A percentile compares a stretch with the other conserved stretches of the same genome.
These are phyloP conservation scores for Montipora sp. DNA, from an alignment of 64 coral and sea anemone genomes.

Conservation along the genomic window DNA sequence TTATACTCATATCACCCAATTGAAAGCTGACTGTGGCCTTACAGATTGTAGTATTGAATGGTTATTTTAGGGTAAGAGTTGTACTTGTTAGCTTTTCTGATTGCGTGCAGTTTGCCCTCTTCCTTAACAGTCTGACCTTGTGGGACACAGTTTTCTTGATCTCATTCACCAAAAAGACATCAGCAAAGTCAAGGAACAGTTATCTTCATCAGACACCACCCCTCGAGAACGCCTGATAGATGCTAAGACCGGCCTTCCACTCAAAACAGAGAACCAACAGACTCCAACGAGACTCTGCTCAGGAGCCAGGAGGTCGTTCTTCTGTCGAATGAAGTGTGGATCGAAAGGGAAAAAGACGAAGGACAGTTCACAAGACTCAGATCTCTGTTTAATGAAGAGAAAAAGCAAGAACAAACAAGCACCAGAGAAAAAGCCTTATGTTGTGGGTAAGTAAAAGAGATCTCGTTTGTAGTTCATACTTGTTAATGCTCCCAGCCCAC, in stretches of 20 bases:
- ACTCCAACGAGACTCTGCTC: slow-evolving; percentile 65
- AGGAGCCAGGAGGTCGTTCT: slow-evolving; percentile 89
- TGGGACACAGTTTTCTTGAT: slow-evolving; percentile 87
- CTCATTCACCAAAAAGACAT: slow-evolving; percentile 88
- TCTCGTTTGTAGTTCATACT: background rate
- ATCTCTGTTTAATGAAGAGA: slow-evolving; percentile 44
- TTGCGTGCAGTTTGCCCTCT: background rate
- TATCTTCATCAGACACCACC: slow-evolving; percentile 60
- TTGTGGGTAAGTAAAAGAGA: slow-evolving; percentile 35
- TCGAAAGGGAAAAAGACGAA: slow-evolving; percentile 32
- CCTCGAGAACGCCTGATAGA: slow-evolving; percentile 56
- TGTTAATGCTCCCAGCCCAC: too few relatives aligned
- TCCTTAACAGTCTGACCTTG: slow-evolving; percentile 78
- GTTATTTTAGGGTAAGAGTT: too few relatives aligned
- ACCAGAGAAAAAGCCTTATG: slow-evolving; percentile 75
- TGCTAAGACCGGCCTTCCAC: slow-evolving; percentile 11
- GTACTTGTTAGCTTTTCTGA: background rate
- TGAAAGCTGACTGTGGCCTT: too few relatives aligned
- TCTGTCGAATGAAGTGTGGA: slow-evolving; percentile 84
- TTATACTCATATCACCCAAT: too few relatives aligned
- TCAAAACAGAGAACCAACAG: slow-evolving; percentile 46
- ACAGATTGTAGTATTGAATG: too few relatives aligned
- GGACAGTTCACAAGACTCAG: slow-evolving; percentile 18
- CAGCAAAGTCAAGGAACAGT: slow-evolving; percentile 81
- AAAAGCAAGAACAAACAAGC: slow-evolving; percentile 63